Percentiles rank a stretch among this genome's conserved stretches.
These are phyloP conservation scores for Pyralis farinalis DNA, from an alignment of 2,888 invertebrate genomes.

Conservation along the genomic window DNA sequence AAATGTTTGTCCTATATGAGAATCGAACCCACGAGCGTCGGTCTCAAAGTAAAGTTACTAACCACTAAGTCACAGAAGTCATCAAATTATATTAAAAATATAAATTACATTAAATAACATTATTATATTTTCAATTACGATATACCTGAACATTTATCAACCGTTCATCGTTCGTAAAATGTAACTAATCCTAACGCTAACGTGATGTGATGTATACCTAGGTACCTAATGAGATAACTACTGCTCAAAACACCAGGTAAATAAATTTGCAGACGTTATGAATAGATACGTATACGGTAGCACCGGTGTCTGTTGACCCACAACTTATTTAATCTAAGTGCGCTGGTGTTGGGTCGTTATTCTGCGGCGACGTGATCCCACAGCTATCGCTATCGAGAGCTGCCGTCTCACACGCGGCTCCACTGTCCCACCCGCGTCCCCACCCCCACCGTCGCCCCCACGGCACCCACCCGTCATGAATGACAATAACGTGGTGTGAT, in stretches of 20 bases:
- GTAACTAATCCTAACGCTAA: too few species aligned
- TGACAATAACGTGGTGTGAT: conserved; percentile 74
- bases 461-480: conserved; percentile 61
- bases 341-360: conserved; percentile 42
- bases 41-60: too few species aligned
- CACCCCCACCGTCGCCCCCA: conserved; percentile 21
- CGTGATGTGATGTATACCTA: too few species aligned
- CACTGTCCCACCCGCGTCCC: conserved; percentile 24
- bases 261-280: conserved; percentile 1
- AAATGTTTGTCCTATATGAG: too few species aligned
- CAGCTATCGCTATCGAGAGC: conserved; percentile 13
- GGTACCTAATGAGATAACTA: neutral
- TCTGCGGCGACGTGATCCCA: conserved; percentile 50
- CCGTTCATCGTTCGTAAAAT: too few species aligned
- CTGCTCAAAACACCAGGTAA: neutral
- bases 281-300: conserved; percentile 5
- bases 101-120: too few species aligned
- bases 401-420: conserved; percentile 22
- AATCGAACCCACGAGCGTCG: too few species aligned
- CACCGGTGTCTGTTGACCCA: conserved; percentile 8
- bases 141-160: too few species aligned
- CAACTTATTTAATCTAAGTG: conserved; percentile 12
- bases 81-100: too few species aligned
- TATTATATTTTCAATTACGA: too few species aligned
- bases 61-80: too few species aligned